A percentile compares a stretch with the other conserved stretches of the same genome.
Evolutionary conservation across 2,888 invertebrate species (phyloP).

Genomic region (Thalpophila matura): DNA sequence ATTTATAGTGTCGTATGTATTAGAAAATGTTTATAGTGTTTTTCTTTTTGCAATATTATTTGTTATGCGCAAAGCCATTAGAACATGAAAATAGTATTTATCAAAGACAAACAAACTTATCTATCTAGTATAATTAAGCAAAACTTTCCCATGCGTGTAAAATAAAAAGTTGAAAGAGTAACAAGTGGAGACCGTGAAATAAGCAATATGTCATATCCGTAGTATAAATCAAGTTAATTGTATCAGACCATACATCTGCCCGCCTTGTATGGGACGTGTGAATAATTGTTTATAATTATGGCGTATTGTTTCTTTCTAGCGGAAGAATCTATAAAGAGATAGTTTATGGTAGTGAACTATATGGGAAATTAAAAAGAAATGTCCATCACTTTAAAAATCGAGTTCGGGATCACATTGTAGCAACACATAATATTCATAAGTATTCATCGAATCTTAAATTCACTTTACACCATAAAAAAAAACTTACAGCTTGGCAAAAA

Average conservation of each 20-base stretch:
- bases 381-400: not conserved
- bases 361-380: conserved; percentile 19
- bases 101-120: conserved; percentile 21
- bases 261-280: conserved; percentile 65
- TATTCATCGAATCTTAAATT: too few species aligned
- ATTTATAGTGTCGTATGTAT: too few species aligned
- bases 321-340: conserved; percentile 10
- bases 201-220: conserved; percentile 66
- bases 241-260: conserved; percentile 69
- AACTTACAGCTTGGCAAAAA: too few species aligned
- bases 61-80: too few species aligned
- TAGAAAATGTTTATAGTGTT: too few species aligned
- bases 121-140: conserved; percentile 24
- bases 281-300: conserved; percentile 63
- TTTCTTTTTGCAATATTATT: too few species aligned
- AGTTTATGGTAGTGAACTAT: not conserved
- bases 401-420: not conserved
- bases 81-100: conserved; percentile 3
- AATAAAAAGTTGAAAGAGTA: conserved; percentile 52
- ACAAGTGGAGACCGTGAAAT: conserved; percentile 72
- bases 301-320: conserved; percentile 59
- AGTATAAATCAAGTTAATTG: conserved; percentile 77
- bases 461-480: too few species aligned
- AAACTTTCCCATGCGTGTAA: conserved; percentile 58
- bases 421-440: too few species aligned